A percentile compares a stretch with the other conserved stretches of the same genome.
Conservation (phyloP, 2,113 vertebrate genomes). For the Istiophorus platypterus region DNA sequence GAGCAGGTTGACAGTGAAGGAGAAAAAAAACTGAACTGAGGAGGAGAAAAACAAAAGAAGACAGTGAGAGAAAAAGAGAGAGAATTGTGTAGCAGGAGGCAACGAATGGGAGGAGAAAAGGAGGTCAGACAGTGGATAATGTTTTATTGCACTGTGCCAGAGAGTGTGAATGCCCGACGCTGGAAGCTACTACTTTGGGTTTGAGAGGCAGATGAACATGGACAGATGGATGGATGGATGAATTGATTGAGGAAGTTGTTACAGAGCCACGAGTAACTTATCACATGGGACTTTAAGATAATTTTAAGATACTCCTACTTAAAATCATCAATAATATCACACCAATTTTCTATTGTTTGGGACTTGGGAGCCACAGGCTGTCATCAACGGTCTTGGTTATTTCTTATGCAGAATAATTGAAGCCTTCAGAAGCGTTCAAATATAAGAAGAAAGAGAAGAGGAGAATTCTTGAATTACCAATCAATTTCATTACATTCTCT, state of each 20-base stretch:
- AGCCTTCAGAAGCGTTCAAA: conserved; percentile 32
- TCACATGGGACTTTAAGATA: background rate
- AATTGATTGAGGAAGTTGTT: background rate
- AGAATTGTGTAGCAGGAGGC: conserved; percentile 5
- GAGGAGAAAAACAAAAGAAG: conserved; percentile 3
- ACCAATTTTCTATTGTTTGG: background rate
- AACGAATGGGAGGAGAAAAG: conserved; percentile 58
- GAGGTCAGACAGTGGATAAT: conserved; percentile 66
- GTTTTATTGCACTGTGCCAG: conserved; percentile 42
- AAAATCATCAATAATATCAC: background rate
- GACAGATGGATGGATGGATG: conserved; percentile 4
- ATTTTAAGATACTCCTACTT: background rate
- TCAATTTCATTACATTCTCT: conserved; percentile 53
- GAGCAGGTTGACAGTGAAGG: conserved; percentile 36
- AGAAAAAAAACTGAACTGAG: conserved; percentile 2
- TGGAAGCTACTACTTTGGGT: conserved; percentile 32
- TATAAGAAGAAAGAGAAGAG: background rate
- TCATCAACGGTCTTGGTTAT: conserved; percentile 8
- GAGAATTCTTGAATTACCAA: conserved; percentile 31
- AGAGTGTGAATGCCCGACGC: conserved; percentile 42
- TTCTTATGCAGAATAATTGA: background rate
- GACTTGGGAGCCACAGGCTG: background rate
- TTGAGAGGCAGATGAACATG: conserved; percentile 31
- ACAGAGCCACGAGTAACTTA: background rate
- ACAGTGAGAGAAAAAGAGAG: conserved; percentile 2